Percentiles rank a stretch among this genome's conserved stretches.
These are phyloP conservation scores for Pyrrhura leucotis DNA, from an alignment of 2,797 vertebrate genomes.

Conservation along the genomic window DNA sequence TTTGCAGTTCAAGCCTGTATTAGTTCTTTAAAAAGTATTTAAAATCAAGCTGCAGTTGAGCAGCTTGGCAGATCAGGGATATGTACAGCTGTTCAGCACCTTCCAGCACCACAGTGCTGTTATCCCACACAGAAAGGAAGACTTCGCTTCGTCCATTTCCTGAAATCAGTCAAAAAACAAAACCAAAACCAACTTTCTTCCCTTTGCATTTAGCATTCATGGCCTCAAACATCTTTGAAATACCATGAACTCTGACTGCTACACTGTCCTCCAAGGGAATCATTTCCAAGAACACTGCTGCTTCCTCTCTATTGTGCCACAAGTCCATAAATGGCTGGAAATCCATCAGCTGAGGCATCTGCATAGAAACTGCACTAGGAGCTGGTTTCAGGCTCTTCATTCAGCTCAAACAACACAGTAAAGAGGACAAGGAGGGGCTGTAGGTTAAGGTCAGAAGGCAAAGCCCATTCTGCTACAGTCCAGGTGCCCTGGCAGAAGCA, in stretches of 20 bases:
- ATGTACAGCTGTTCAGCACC: background rate
- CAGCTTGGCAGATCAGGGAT: background rate
- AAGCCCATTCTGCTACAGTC: background rate
- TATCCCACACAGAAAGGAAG: background rate
- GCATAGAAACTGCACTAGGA: background rate
- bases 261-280: background rate
- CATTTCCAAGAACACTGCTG: background rate
- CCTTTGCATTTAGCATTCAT: background rate
- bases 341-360: background rate
- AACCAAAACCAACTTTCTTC: background rate
- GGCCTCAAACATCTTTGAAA: background rate
- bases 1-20: background rate
- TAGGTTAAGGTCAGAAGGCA: background rate
- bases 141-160: background rate
- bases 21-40: background rate
- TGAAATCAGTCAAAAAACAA: background rate
- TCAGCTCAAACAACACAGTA: background rate
- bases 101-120: background rate
- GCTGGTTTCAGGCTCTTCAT: background rate
- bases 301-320: background rate
- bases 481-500: conserved; percentile 14
- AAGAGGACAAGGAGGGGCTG: background rate
- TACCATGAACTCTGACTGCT: background rate
- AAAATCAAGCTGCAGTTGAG: background rate
- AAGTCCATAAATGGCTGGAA: background rate